phyloP scores from a whole-genome alignment of 2,888 invertebrate species.

The Aphodius sticticus region DNA sequence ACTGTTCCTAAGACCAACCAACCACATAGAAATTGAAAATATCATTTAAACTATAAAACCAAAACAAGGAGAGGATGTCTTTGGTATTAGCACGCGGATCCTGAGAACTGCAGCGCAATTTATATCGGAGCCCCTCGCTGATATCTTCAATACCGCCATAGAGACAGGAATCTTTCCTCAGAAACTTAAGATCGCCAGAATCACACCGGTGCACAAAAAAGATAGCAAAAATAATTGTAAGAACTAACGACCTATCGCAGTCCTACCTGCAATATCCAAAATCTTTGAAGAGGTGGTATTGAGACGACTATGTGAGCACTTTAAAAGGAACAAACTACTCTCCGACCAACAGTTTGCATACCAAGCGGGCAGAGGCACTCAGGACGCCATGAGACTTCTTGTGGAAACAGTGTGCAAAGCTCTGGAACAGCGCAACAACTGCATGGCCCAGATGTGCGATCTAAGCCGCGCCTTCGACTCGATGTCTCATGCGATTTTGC shows the following conservation, averaged over 20 bases:
- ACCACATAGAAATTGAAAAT: slow-evolving; percentile 5
- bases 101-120: background rate
- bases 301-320: background rate
- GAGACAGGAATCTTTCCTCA: background rate
- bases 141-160: background rate
- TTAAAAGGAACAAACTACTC: too few species aligned
- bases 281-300: background rate
- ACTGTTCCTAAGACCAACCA: background rate
- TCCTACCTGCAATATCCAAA: slow-evolving; percentile 16
- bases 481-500: background rate
- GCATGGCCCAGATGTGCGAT: slow-evolving; percentile 8
- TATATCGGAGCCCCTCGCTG: background rate
- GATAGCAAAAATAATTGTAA: background rate
- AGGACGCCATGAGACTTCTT: background rate
- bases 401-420: background rate
- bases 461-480: background rate
- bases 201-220: background rate
- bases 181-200: slow-evolving; percentile 10
- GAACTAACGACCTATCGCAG: background rate
- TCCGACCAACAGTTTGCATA: too few species aligned
- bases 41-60: background rate
- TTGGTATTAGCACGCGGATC: background rate
- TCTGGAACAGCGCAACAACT: background rate
- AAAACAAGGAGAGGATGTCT: background rate
- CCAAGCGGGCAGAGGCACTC: background rate